Evolutionary conservation across 1,140 invertebrate species (phyloP).

Genomic region (Ceratitis capitata): DNA sequence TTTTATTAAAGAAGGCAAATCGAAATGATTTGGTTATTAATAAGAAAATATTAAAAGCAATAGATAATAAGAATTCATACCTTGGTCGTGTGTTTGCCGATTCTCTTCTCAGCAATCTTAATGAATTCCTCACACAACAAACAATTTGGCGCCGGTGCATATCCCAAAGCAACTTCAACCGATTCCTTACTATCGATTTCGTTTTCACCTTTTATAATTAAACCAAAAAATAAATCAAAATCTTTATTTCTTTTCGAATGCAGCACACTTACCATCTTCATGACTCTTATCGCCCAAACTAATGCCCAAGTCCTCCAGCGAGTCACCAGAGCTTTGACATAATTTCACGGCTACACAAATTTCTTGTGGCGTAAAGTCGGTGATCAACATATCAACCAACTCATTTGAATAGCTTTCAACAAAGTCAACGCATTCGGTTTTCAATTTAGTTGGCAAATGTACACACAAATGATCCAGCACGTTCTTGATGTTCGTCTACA

Average conservation of each 20-base stretch:
- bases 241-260: not conserved
- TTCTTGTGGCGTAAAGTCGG: constrained; percentile 80
- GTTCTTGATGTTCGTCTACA: constrained; percentile 73
- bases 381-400: constrained; percentile 79
- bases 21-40: not conserved
- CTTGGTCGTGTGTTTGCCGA: constrained; percentile 51
- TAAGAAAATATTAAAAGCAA: too few relatives aligned
- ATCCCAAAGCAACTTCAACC: constrained; percentile 56
- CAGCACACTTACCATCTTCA: constrained; percentile 44
- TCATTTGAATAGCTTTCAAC: constrained; percentile 80
- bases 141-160: constrained; percentile 53
- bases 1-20: not conserved
- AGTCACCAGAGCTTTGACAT: constrained; percentile 68
- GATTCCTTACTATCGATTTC: constrained; percentile 53
- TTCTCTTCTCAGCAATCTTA: constrained; percentile 55
- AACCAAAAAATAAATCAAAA: constrained; percentile 9
- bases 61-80: too few relatives aligned
- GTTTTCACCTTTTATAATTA: constrained; percentile 43
- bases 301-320: constrained; percentile 53
- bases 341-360: constrained; percentile 80
- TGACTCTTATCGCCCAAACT: constrained; percentile 49
- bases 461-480: constrained; percentile 79
- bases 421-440: constrained; percentile 77
- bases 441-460: constrained; percentile 73
- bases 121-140: constrained; percentile 57